Evolutionary conservation across 2,113 vertebrate species (phyloP).

Genomic region (Verasper variegatus): DNA sequence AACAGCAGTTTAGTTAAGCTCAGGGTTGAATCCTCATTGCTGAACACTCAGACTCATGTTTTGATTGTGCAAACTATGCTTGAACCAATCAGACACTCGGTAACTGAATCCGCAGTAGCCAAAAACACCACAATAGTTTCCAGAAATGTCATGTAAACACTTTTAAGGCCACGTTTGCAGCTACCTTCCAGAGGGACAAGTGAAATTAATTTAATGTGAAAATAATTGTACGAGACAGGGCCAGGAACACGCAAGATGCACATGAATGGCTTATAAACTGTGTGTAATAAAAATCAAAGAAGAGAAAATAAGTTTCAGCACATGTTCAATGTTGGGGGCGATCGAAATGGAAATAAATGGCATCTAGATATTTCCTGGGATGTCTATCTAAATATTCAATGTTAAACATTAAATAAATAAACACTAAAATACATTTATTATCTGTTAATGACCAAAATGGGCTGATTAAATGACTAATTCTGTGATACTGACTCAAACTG

Average conservation of each 20-base stretch:
- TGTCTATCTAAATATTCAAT: not conserved
- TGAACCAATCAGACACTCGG: not conserved
- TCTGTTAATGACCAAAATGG: not conserved
- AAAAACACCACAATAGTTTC: not conserved
- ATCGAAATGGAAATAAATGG: not conserved
- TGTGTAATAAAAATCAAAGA: conserved; percentile 26
- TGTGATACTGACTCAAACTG: conserved; percentile 26
- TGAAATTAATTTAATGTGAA: conserved; percentile 2
- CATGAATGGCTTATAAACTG: conserved; percentile 8
- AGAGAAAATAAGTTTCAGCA: not conserved
- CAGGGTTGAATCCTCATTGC: not conserved
- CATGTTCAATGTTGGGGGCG: not conserved
- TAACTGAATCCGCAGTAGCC: not conserved
- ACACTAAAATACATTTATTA: not conserved
- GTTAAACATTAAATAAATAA: not conserved
- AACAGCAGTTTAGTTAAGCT: conserved; percentile 1
- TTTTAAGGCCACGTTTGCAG: not conserved
- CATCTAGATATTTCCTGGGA: not conserved
- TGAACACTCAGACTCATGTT: conserved; percentile 6
- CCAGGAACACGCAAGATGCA: conserved; percentile 18
- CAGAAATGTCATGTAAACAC: not conserved
- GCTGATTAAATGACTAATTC: conserved; percentile 13
- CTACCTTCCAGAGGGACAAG: not conserved
- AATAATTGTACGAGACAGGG: conserved; percentile 13
- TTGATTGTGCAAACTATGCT: not conserved